Conservation (phyloP, 2,113 vertebrate genomes). For the Jaculus jaculus region DNA sequence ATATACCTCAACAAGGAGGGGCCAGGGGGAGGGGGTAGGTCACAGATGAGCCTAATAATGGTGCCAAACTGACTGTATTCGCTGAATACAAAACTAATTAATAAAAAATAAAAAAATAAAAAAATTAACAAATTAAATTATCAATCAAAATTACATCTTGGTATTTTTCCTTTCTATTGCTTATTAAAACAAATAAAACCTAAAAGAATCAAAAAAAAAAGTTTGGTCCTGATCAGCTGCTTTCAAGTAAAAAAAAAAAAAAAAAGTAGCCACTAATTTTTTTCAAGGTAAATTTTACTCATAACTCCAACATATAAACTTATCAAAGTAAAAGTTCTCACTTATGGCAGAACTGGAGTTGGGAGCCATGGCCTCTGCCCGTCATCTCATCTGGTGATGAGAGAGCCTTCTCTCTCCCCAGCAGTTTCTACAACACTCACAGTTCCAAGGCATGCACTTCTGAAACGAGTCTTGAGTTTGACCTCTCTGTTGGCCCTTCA, state of each 20-base stretch:
- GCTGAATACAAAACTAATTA: too few relatives aligned
- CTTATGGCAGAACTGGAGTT: background rate
- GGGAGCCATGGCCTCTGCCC: background rate
- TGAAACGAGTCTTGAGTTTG: background rate
- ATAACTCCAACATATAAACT: background rate
- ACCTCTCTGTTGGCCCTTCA: background rate
- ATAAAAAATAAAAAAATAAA: too few relatives aligned
- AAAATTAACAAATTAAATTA: too few relatives aligned
- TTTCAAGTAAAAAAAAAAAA: background rate
- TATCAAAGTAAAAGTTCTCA: background rate
- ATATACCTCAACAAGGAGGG: too few relatives aligned
- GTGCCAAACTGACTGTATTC: too few relatives aligned
- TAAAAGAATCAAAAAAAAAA: too few relatives aligned
- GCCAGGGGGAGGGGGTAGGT: too few relatives aligned
- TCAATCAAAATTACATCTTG: too few relatives aligned
- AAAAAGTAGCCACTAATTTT: background rate
- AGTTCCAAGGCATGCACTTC: background rate
- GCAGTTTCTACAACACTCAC: background rate
- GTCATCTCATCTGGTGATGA: background rate
- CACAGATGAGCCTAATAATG: too few relatives aligned
- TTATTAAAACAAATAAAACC: too few relatives aligned
- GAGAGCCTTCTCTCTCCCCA: too few relatives aligned
- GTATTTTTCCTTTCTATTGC: too few relatives aligned
- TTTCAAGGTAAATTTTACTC: constrained; percentile 14
- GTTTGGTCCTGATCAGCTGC: background rate